Base-by-base conservation (phyloP, 2,113 vertebrate species). In the Neogale vison region DNA sequence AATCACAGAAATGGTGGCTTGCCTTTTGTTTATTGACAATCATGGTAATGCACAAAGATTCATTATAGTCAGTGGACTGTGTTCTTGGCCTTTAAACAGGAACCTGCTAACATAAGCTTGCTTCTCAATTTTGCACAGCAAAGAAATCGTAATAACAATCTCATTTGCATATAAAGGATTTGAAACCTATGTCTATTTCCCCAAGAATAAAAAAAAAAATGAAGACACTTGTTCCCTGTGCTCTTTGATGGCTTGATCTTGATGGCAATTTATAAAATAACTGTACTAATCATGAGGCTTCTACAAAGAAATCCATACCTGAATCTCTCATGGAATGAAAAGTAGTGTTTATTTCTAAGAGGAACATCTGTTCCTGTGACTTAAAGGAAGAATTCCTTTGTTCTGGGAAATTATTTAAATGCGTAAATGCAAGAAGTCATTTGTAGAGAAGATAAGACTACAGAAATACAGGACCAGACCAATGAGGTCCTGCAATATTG, bases 141-240 rank as follows among this genome's bases (percentile, higher is more conserved):
- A 36, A 87, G 42, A 74, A 81, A 71, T 90, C 45, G 45, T 85
- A 87, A 90, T 87, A 97, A 96, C 93, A 97, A 93, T 57, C 0
- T 69, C 39, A 45, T 93, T 97, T 91, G 34, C n/a, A 91, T 77
- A 55, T 90, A 92, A 95, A 95, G 79, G 87, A 92, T 89, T 87
- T 91, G 59, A 90, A 96, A 92, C 29, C 45, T 74, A 61, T 84
- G 52, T 79, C 76, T 85, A 65, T 95, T 96, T 92, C 89, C 79
- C 87, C n/a, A 55, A 94, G 65, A 95, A 89, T 55, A 18, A 91
- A 96, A 91, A 42, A 42, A 42, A 96, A 96, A 97, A 45, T 52
- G 52, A 2, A 1, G 14, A 71, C 23, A 80, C 15, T 85, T 20
- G 9, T 18, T 36, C n/a, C 11, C 14, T 3, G 10, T 42, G 29